phyloP scores from a whole-genome alignment of 2,797 vertebrate species.

The Gambusia yucatana region DNA sequence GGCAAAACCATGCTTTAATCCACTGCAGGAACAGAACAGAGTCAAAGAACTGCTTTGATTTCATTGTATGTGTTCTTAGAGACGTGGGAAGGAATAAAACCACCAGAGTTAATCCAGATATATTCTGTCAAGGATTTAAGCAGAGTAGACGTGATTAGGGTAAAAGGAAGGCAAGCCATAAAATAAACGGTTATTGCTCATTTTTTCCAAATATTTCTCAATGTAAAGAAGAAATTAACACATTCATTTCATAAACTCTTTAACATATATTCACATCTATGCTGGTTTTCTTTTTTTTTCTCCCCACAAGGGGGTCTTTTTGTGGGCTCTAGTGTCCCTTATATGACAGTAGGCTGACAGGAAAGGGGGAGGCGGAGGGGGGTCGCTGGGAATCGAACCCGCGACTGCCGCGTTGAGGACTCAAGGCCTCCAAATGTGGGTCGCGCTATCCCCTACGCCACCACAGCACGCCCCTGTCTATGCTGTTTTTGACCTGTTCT shows the following conservation, averaged over 20 bases:
- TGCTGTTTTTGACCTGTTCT: not conserved
- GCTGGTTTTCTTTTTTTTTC: not conserved
- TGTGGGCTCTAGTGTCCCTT: too few species aligned
- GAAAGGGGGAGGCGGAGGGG: too few species aligned
- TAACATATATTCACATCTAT: not conserved
- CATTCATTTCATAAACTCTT: too few species aligned
- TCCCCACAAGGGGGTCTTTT: too few species aligned
- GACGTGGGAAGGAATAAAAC: not conserved
- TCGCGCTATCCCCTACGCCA: too few species aligned
- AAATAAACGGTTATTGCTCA: not conserved
- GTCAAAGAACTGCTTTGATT: slow-evolving; percentile 23
- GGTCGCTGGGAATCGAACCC: too few species aligned
- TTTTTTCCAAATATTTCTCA: not conserved
- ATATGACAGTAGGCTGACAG: too few species aligned
- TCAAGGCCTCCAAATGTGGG: too few species aligned
- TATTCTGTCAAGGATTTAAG: slow-evolving; percentile 1
- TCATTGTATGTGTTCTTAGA: slow-evolving; percentile 21
- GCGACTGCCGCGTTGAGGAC: too few species aligned
- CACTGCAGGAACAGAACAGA: not conserved
- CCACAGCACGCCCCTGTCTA: not conserved
- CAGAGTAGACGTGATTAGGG: not conserved
- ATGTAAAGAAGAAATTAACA: not conserved
- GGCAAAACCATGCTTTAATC: not conserved
- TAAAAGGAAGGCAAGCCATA: not conserved
- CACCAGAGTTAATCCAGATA: slow-evolving; percentile 12